These are phyloP conservation scores for Sipha flava DNA, from an alignment of 1,140 invertebrate species.

Conservation along the genomic window DNA sequence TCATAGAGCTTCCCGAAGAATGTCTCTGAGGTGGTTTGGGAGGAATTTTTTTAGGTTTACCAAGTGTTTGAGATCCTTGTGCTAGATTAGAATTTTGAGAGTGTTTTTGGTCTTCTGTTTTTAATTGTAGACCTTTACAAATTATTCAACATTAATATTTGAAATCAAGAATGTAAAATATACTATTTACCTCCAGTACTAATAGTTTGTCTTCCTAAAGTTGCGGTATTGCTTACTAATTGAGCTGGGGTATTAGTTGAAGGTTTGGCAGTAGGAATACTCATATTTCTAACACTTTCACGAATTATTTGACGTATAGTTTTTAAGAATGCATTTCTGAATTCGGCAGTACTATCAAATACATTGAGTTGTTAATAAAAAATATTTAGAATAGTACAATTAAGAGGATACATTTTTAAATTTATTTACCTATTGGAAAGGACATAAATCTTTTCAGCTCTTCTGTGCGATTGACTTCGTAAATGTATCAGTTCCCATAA, in stretches of 20 bases:
- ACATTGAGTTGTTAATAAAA: neutral
- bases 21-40: conserved; percentile 60
- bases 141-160: neutral
- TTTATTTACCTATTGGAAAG: conserved; percentile 77
- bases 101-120: conserved; percentile 36
- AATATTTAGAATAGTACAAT: neutral
- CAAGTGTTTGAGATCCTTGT: conserved; percentile 50
- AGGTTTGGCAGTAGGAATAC: conserved; percentile 71
- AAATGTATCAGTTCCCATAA: conserved; percentile 94
- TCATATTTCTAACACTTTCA: conserved; percentile 90
- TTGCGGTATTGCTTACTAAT: conserved; percentile 38
- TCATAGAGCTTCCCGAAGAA: conserved; percentile 69
- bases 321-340: conserved; percentile 90
- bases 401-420: neutral
- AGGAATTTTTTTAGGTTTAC: conserved; percentile 37
- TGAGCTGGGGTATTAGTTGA: conserved; percentile 42
- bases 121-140: neutral
- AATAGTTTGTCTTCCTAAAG: conserved; percentile 36
- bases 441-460: conserved; percentile 94
- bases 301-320: conserved; percentile 93
- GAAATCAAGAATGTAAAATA: neutral
- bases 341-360: conserved; percentile 71
- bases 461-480: conserved; percentile 80
- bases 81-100: conserved; percentile 37
- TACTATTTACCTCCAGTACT: conserved; percentile 32